Base-by-base conservation (phyloP, 2,797 vertebrate genomes). In the Todus mexicanus region DNA sequence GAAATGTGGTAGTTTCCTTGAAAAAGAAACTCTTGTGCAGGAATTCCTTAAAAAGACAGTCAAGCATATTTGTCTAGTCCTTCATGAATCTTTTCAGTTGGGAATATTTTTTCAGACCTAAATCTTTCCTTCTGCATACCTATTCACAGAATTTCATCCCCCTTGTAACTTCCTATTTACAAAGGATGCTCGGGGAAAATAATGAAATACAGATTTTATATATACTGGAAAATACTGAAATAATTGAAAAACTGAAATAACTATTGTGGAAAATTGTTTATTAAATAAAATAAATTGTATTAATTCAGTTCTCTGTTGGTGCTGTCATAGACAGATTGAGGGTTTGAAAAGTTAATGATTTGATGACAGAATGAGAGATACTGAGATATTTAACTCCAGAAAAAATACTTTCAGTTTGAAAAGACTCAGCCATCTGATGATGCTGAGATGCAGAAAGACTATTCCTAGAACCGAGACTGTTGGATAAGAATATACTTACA, bases 381-480 rank as follows among this genome's bases (percentile, higher is more conserved):
- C 7, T 17, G n/a, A 56, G 45, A 78, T 56, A 80, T 45, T 88
- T 92, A 80, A 66, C 33, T 92, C 56, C 27, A 53, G 35, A 35
- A 84, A 83, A 60, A 57, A 83, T 20, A 40, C 12, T 54, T 82
- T 60, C 35, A 26, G 18, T 63, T 81, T 84, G 61, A 86, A 84
- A 84, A 86, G 53, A 31, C 70, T 80, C 14, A 29, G 61, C 85
- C 79, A 81, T 88, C 50, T 87, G 70, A 94, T 60, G 68, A 80
- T 63, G 64, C 64, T 42, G 60, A 61, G 64, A 79, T 70, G 68
- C 65, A 82, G 64, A 95, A 91, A 85, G 72, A 56, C 90, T 95
- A 80, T 74, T 95, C 83, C 79, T 87, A 73, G 80, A 91, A 76
- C 13, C 31, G 83, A 91, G 79, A 83, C 54, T 85, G 78, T 69